Percentiles rank a stretch among this genome's conserved stretches.
Evolutionary conservation across 1,140 invertebrate species (phyloP).

Genomic region (Papilio polytes): DNA sequence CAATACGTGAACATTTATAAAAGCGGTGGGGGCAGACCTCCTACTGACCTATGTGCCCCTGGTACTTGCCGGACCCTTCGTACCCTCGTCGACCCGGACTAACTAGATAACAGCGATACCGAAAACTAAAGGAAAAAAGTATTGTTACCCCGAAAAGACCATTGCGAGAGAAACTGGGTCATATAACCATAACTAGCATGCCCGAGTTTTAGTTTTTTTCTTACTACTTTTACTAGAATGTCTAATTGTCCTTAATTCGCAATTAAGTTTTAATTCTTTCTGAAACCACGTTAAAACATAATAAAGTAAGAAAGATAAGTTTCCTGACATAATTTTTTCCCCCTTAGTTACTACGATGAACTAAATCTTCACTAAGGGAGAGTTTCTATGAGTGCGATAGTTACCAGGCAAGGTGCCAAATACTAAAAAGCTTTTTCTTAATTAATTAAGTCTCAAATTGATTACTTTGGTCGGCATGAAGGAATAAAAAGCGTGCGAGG

Average conservation of each 20-base stretch:
- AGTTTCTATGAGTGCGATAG: background rate
- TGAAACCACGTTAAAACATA: background rate
- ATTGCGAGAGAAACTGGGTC: slow-evolving; percentile 72
- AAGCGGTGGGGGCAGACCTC: slow-evolving; percentile 57
- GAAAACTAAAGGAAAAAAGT: slow-evolving; percentile 78
- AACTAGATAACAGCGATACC: slow-evolving; percentile 80
- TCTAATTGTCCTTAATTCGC: background rate
- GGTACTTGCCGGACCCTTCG: slow-evolving; percentile 71
- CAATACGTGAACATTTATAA: slow-evolving; percentile 67
- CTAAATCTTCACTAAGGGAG: background rate
- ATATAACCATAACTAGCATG: slow-evolving; percentile 49
- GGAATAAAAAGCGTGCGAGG: slow-evolving; percentile 79
- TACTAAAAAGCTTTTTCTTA: slow-evolving; percentile 72
- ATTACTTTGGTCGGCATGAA: slow-evolving; percentile 81
- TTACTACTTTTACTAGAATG: no score
- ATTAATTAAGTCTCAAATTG: slow-evolving; percentile 83
- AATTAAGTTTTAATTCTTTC: background rate
- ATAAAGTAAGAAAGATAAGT: background rate
- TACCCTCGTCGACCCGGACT: slow-evolving; percentile 75
- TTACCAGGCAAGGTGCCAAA: slow-evolving; percentile 41
- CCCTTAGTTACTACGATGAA: background rate
- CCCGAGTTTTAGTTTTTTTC: no score
- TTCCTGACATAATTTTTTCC: background rate
- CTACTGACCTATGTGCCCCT: slow-evolving; percentile 63
- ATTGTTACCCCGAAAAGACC: slow-evolving; percentile 65